Evolutionary conservation across 2,888 invertebrate species (phyloP), one percentile per base, ranked within the genome.

Genomic region (Zonitis immaculata): DNA sequence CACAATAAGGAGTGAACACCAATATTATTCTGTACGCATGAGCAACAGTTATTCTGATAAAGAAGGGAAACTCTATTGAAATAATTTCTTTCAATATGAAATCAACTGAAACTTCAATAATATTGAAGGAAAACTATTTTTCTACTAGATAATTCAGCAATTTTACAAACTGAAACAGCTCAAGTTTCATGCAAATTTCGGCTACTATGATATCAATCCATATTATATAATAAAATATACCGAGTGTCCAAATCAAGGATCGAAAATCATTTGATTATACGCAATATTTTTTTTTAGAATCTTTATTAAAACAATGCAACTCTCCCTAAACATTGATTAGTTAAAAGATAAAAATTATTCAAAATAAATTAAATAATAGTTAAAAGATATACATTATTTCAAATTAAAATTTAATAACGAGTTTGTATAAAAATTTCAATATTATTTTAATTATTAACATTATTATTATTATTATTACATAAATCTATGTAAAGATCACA

Each of bases 301-400:
- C 1, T 39, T 39, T 39, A 39, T 39, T 39, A 39, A 39, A 39
- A 39, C 39, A 39, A 39, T 20, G 18, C 39, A 39, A 39, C 39
- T 39, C 39, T 39, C 39, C 39, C 39, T 39, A 39, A 39, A 32
- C 16, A 39, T 39, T 20, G 16, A 39, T 16, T 39, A 39, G 20
- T 39, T 39, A 20, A 16, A 18, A 39, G 16, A 18, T 18, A 39
- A 39, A 20, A 18, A 39, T 39, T 8, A 18, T 39, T 39, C 20
- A 52, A 47, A 52, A 52, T 52, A 52, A 52, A 52, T 53, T 44
- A 49, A 53, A 52, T 52, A 18, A 49, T 30, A 42, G 49, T 28
- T 18, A 7, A 12, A 46, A 52, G 11, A 39, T 27, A 52, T 53
- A 45, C 32, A 53, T 35, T 46, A 52, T 44, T 49, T 27, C 12